Evolutionary conservation across 2,888 invertebrate genomes (phyloP).

Genomic region (Peribatodes rhomboidaria): DNA sequence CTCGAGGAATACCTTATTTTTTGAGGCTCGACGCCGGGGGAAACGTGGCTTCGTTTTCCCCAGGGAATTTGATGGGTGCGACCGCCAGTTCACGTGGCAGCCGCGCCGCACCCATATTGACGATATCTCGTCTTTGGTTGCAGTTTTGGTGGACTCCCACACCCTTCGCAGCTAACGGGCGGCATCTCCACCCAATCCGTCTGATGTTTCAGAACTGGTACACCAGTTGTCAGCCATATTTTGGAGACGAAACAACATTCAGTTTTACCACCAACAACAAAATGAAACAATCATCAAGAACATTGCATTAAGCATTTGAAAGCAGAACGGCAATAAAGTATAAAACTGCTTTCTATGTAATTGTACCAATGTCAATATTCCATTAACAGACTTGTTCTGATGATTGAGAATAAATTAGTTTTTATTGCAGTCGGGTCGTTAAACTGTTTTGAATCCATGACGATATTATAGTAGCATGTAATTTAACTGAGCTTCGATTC

Average conservation of each 20-base stretch:
- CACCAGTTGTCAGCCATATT: background rate
- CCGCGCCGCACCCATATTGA: too few species aligned
- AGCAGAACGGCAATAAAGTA: constrained; percentile 29
- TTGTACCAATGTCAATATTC: constrained; percentile 36
- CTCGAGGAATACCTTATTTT: too few species aligned
- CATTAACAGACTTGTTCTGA: constrained; percentile 20
- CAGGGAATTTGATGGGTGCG: too few species aligned
- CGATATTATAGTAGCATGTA: background rate
- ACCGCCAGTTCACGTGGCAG: too few species aligned
- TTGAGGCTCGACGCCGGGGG: too few species aligned
- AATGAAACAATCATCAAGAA: constrained; percentile 11
- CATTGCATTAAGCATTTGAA: constrained; percentile 31
- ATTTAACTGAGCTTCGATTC: too few species aligned
- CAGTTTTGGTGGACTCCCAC: too few species aligned
- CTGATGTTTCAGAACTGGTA: background rate
- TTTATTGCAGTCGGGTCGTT: constrained; percentile 22
- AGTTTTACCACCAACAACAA: background rate
- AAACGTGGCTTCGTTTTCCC: too few species aligned
- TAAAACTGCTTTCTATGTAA: constrained; percentile 34
- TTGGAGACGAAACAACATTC: background rate
- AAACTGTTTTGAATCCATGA: background rate
- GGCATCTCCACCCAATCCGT: background rate
- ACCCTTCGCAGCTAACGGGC: too few species aligned
- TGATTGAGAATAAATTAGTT: constrained; percentile 29
- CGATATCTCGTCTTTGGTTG: too few species aligned